These are phyloP conservation scores for Gymnogyps californianus DNA, from an alignment of 2,113 vertebrate genomes.

Conservation along the genomic window DNA sequence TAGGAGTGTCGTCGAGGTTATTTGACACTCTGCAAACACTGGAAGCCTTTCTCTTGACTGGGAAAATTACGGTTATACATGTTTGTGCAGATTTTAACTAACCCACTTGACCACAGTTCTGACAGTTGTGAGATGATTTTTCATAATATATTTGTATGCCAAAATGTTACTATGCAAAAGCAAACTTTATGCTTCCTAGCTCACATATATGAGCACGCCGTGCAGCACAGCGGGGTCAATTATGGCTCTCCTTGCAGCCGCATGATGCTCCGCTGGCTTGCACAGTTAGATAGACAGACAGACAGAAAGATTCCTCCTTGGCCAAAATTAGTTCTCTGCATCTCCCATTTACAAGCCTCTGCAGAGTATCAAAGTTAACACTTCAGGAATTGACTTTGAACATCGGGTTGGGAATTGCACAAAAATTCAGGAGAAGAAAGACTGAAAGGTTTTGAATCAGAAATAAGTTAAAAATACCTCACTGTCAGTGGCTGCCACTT, in stretches of 20 bases:
- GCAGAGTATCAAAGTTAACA: background rate
- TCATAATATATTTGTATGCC: accelerated
- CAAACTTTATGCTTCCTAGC: accelerated
- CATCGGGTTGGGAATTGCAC: background rate
- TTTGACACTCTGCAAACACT: background rate
- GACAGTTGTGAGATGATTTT: background rate
- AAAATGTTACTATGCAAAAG: accelerated
- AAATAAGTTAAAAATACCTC: background rate
- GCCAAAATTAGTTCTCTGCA: background rate
- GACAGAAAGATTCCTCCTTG: background rate
- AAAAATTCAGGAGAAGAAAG: background rate
- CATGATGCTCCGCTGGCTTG: background rate
- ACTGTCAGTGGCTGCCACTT: background rate
- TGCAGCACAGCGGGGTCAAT: background rate
- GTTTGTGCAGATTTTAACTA: background rate
- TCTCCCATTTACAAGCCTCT: background rate
- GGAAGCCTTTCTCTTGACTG: background rate
- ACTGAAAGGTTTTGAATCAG: background rate
- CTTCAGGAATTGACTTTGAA: background rate
- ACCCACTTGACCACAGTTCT: background rate
- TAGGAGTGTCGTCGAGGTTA: background rate
- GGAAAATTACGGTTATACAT: background rate
- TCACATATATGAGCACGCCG: accelerated
- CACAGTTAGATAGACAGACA: accelerated
- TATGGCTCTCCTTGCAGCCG: background rate